Evolutionary conservation across 2,113 vertebrate species (phyloP), one percentile per base, ranked within the genome.

Genomic region (Pardalotus punctatus): DNA sequence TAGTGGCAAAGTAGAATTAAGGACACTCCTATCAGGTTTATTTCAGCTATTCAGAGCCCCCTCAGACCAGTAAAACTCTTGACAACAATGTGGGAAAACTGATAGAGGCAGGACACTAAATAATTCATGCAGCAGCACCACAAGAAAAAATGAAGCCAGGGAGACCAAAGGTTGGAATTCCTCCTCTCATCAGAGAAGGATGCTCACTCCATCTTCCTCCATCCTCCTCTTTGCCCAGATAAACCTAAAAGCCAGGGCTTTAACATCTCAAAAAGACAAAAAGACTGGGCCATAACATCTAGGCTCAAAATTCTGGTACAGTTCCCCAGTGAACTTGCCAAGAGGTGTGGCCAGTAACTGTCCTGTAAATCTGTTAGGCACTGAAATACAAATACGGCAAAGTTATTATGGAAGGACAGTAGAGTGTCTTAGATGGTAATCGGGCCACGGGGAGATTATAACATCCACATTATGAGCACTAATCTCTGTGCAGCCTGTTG

Each of bases 381-480:
- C 31, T 27, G 50, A 47, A 72, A 91, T 19, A 87, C 22, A 94
- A 91, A 94, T 45, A 80, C 36, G 70, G 47, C 81, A 76, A 54
- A 86, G 71, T 83, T 93, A 88, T 57, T 83, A 64, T 1, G 1
- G 82, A 92, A 94, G 65, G 85, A 67, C 50, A 86, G 71, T 1
- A 33, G 35, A 58, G 76, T 56, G 53, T 78, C 79, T 93, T 24
- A 53, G 70, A 66, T 40, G 51, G 72, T 81, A 94, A 95, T 58
- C 1, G 1, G 92, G 85, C 90, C 94, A 95, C 0, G 16, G 29
- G 74, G 90, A 90, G 93, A 97, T 97, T 88, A 92, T 40, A 88
- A 88, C 2, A 28, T 78, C 60, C 92, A 72, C 40, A 56, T 77
- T 62, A 66, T 9, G 40, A 93, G 78, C 80, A 53, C 82, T 84